Evolutionary conservation across 92 coral and sea anemone genomes (phyloP).

Genomic region (Desmophyllum pertusum): DNA sequence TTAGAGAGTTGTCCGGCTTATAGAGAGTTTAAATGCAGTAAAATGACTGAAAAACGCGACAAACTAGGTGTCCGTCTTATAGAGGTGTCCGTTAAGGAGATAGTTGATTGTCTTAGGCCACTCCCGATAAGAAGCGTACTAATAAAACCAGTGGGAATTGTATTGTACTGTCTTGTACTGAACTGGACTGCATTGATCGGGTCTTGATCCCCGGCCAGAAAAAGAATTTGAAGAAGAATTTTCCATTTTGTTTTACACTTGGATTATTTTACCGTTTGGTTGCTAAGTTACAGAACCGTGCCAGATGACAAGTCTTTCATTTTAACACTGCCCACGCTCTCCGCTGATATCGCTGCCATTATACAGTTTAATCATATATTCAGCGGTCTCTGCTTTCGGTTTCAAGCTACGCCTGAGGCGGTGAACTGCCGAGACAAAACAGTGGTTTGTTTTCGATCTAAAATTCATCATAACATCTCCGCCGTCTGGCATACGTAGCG

Average conservation of each 20-base stretch:
- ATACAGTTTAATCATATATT: not conserved
- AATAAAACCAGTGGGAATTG: too few relatives aligned
- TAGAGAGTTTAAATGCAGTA: too few relatives aligned
- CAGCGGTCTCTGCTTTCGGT: not conserved
- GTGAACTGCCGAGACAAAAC: not conserved
- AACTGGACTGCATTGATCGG: too few relatives aligned
- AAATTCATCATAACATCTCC: not conserved
- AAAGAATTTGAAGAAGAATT: too few relatives aligned
- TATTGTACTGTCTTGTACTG: too few relatives aligned
- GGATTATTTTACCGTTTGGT: not conserved
- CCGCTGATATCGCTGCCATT: not conserved
- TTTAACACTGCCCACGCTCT: not conserved
- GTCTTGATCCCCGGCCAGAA: too few relatives aligned
- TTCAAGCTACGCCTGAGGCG: not conserved
- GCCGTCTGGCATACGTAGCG: not conserved
- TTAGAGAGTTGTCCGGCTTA: too few relatives aligned
- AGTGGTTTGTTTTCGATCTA: not conserved
- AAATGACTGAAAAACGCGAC: too few relatives aligned
- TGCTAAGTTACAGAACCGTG: not conserved
- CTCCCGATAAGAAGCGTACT: too few relatives aligned
- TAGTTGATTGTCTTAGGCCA: too few relatives aligned
- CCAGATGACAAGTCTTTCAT: not conserved
- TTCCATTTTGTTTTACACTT: not conserved
- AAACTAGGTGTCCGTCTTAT: too few relatives aligned
- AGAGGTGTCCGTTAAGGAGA: too few relatives aligned